phyloP scores from a whole-genome alignment of 2,797 vertebrate genomes.

The Gallinago nigripennis region DNA sequence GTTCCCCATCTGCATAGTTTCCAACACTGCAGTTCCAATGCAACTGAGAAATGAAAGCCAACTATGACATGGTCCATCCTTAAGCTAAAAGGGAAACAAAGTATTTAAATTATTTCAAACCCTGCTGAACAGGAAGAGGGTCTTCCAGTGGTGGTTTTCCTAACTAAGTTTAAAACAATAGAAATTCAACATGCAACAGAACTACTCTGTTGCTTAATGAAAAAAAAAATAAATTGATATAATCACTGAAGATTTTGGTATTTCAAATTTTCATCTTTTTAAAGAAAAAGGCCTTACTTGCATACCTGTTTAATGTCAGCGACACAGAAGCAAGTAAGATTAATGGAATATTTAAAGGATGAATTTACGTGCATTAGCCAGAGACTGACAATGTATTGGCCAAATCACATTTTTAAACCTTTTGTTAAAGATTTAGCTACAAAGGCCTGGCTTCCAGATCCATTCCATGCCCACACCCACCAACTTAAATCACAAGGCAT shows the following conservation, averaged over 20 bases:
- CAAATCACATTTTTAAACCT: background rate
- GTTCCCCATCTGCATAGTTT: conserved; percentile 65
- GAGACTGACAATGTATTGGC: background rate
- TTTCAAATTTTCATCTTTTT: background rate
- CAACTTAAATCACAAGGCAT: background rate
- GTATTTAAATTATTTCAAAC: background rate
- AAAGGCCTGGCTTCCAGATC: background rate
- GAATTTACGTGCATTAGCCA: background rate
- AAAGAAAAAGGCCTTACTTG: background rate
- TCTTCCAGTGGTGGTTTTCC: background rate
- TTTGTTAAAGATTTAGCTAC: background rate
- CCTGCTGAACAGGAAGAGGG: background rate
- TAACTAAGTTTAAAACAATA: background rate
- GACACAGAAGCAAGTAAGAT: background rate
- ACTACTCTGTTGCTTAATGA: background rate
- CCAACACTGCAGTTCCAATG: conserved; percentile 37
- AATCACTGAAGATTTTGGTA: background rate
- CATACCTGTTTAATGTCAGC: background rate
- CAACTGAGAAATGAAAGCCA: conserved; percentile 34
- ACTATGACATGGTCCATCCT: conserved; percentile 39
- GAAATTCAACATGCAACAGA: background rate
- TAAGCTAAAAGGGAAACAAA: conserved; percentile 26
- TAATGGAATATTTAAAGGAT: background rate
- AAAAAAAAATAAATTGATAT: background rate
- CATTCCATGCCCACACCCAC: background rate